A percentile compares a stretch with the other conserved stretches of the same genome.
phyloP scores from a whole-genome alignment of 2,113 vertebrate species.

The Hippocampus zosterae region DNA sequence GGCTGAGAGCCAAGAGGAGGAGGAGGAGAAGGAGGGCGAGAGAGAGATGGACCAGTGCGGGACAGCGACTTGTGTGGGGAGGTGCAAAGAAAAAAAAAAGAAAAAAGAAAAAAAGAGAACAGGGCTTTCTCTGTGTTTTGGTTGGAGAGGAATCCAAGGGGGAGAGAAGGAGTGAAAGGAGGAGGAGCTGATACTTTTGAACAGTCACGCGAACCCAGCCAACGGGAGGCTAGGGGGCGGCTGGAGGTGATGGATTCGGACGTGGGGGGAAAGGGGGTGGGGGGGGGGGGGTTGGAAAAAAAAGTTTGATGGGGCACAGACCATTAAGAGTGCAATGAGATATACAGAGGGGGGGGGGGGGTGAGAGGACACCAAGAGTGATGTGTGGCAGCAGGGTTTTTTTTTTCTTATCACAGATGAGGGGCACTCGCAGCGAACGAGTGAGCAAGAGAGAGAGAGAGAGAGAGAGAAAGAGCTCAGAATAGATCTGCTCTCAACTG shows the following conservation, averaged over 20 bases:
- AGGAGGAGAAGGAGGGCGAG: not conserved
- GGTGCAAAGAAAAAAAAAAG: conserved; percentile 69
- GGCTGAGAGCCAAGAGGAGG: conserved; percentile 47
- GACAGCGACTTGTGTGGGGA: conserved; percentile 23
- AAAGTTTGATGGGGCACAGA: conserved; percentile 61
- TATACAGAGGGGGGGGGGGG: conserved; percentile 58
- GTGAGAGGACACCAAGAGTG: conserved; percentile 63
- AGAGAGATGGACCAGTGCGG: conserved; percentile 37
- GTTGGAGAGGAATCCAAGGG: conserved; percentile 51
- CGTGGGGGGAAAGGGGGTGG: conserved; percentile 37
- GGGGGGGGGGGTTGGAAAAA: conserved; percentile 17
- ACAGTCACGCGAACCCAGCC: conserved; percentile 55
- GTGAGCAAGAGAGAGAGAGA: conserved; percentile 16
- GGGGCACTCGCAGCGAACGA: conserved; percentile 25
- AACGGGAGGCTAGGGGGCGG: conserved; percentile 1
- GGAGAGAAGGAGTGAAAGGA: conserved; percentile 44
- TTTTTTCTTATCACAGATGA: conserved; percentile 43
- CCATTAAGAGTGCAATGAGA: conserved; percentile 71
- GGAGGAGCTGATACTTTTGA: conserved; percentile 48
- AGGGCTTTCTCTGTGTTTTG: conserved; percentile 60
- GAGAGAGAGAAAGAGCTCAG: conserved; percentile 62
- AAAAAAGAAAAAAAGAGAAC: conserved; percentile 70
- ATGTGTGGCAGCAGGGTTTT: conserved; percentile 47
- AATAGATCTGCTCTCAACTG: conserved; percentile 75
- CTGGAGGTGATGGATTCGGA: conserved; percentile 29